Evolutionary conservation across 2,113 vertebrate genomes (phyloP).

Genomic region (Pelusios castaneus): DNA sequence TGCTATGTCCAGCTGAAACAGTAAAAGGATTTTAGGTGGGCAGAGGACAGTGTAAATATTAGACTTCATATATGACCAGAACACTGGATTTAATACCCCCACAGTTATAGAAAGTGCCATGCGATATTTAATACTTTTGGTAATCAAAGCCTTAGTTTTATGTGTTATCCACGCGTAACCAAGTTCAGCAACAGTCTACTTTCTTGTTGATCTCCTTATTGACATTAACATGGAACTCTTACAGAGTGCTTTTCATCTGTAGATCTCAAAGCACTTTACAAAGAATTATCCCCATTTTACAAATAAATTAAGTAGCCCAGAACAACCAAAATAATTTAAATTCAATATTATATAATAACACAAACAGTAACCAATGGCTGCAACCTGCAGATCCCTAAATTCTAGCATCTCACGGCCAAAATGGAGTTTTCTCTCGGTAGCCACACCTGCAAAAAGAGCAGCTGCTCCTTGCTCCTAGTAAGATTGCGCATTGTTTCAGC

Average conservation of each 20-base stretch:
- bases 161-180: not conserved
- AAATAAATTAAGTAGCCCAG: not conserved
- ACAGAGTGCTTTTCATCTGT: no score
- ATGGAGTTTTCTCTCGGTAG: not conserved
- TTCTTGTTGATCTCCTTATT: not conserved
- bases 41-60: constrained; percentile 70
- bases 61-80: constrained; percentile 46
- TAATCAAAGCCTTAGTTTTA: not conserved
- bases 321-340: not conserved
- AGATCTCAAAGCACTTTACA: no score
- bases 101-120: constrained; percentile 39
- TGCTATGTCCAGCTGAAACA: constrained; percentile 60
- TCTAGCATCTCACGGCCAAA: not conserved
- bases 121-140: constrained; percentile 57
- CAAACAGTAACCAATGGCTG: not conserved
- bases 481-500: not conserved
- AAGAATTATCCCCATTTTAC: no score
- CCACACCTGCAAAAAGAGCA: not conserved
- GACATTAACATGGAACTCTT: no score
- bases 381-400: not conserved
- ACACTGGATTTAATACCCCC: constrained; percentile 64
- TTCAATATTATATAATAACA: not conserved
- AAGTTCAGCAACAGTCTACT: not conserved
- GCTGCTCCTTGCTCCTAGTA: not conserved
- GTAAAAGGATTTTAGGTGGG: constrained; percentile 71